Evolutionary conservation across 1,140 invertebrate species (phyloP).

Genomic region (Orchesella cincta): DNA sequence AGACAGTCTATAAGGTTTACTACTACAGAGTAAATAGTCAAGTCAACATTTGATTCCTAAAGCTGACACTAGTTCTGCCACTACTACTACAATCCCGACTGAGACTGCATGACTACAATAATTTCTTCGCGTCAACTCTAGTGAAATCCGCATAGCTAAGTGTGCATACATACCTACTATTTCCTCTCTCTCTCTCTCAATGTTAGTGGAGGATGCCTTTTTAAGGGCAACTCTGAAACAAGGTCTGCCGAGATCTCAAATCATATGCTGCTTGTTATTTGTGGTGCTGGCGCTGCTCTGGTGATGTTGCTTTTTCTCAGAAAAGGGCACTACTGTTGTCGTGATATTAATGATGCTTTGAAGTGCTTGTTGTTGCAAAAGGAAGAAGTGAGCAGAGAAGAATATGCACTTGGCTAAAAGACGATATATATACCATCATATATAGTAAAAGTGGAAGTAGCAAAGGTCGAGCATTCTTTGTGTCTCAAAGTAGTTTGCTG

Average conservation of each 20-base stretch:
- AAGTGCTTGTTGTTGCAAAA: neutral
- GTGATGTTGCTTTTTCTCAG: neutral
- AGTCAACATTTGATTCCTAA: too few species aligned
- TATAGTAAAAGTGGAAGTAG: neutral
- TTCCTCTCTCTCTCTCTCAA: neutral
- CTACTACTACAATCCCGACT: conserved; percentile 8
- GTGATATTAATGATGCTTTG: neutral
- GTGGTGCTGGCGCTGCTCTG: neutral
- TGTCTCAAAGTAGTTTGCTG: neutral
- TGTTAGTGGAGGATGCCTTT: neutral
- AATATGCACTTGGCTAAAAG: neutral
- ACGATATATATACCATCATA: neutral
- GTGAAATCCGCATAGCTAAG: conserved; percentile 20
- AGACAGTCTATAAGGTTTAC: too few species aligned
- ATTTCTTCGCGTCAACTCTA: conserved; percentile 24
- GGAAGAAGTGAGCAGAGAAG: neutral
- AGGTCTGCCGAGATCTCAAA: neutral
- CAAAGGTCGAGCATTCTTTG: neutral
- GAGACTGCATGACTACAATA: neutral
- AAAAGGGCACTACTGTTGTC: neutral
- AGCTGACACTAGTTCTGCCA: neutral
- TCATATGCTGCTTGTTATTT: conserved; percentile 3
- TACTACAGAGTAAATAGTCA: too few species aligned
- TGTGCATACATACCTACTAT: conserved; percentile 16
- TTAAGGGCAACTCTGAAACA: neutral